Evolutionary conservation across 2,888 invertebrate genomes (phyloP).

Genomic region (Archips xylosteana): DNA sequence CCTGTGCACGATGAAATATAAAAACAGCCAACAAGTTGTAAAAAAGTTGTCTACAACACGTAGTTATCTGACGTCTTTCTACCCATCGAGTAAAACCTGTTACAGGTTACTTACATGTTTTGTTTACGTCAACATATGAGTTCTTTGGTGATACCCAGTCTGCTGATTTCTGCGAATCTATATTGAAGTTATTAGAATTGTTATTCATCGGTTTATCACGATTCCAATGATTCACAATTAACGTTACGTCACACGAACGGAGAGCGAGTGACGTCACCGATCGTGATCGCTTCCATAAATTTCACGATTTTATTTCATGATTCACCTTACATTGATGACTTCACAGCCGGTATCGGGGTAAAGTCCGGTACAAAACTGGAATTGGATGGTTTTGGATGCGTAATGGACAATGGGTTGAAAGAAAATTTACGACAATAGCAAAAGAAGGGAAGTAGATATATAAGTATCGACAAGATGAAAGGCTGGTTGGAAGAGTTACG

Average conservation of each 20-base stretch:
- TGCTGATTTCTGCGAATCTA: constrained; percentile 14
- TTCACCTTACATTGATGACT: constrained; percentile 37
- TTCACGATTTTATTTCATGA: constrained; percentile 15
- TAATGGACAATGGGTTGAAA: background rate
- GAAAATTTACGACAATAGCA: constrained; percentile 14
- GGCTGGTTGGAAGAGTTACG: constrained; percentile 49
- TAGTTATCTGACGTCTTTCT: too few species aligned
- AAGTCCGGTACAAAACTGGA: constrained; percentile 1
- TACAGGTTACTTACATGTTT: background rate
- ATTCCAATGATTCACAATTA: constrained; percentile 34
- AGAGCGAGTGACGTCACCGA: constrained; percentile 22
- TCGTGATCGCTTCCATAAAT: constrained; percentile 35
- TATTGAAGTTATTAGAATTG: constrained; percentile 19
- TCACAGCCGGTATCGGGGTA: background rate
- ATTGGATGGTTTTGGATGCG: constrained; percentile 20
- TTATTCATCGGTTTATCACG: constrained; percentile 34
- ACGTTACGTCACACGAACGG: constrained; percentile 6
- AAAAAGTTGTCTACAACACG: too few species aligned
- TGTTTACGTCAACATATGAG: constrained; percentile 8
- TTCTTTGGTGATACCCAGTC: constrained; percentile 3
- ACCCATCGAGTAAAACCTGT: background rate
- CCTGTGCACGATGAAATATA: too few species aligned
- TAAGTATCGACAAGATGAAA: constrained; percentile 39
- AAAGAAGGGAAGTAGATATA: constrained; percentile 25
- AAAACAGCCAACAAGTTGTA: too few species aligned